A percentile compares a stretch with the other conserved stretches of the same genome.
These are phyloP conservation scores for Ferrisia virgata DNA, from an alignment of 2,888 invertebrate genomes.

Conservation along the genomic window DNA sequence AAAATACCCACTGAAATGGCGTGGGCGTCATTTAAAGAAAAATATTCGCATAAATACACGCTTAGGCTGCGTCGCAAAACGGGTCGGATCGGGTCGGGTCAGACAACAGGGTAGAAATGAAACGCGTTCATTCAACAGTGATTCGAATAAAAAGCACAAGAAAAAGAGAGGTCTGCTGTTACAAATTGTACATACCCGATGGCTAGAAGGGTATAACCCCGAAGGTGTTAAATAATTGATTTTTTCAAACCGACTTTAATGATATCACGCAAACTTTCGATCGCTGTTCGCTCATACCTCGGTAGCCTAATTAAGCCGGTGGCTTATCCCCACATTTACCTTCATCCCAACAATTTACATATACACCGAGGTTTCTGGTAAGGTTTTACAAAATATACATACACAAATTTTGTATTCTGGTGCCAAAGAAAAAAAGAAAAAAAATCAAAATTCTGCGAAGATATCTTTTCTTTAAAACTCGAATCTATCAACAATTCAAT, in stretches of 20 bases:
- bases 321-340: background rate
- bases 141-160: background rate
- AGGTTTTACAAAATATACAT: too few species aligned
- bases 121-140: background rate
- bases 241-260: background rate
- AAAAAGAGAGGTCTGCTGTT: background rate
- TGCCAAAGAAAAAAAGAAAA: too few species aligned
- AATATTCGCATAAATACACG: background rate
- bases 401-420: too few species aligned
- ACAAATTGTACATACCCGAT: background rate
- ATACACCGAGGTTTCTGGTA: background rate
- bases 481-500: too few species aligned
- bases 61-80: too few species aligned
- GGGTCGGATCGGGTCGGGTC: background rate
- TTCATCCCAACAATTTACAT: background rate
- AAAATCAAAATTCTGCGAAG: too few species aligned
- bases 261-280: background rate
- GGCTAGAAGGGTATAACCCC: background rate
- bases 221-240: background rate
- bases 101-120: background rate
- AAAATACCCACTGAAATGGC: background rate
- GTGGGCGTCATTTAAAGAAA: background rate
- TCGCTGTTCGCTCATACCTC: background rate
- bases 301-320: background rate
- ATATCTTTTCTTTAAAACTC: too few species aligned